Base-by-base conservation (phyloP, 2,888 invertebrate genomes). In the Eupithecia subumbrata region DNA sequence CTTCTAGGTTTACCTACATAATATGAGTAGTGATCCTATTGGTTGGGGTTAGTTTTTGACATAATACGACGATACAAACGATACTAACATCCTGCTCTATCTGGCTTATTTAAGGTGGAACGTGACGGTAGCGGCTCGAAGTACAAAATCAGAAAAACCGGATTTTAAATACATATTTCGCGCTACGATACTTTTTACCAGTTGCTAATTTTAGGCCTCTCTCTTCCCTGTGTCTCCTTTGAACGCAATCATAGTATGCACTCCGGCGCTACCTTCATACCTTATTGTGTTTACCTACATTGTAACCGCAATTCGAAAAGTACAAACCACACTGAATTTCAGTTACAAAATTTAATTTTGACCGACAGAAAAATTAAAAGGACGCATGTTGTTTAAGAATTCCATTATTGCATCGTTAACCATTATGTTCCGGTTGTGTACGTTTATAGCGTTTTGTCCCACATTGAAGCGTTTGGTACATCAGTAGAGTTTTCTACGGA, bases 381-480 rank as follows among this genome's bases (percentile, higher is more conserved):
- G 43, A 18, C 22, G 14, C 18, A 12, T 34, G 72, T 45, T 73
- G 45, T 63, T 73, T 63, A 69, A 22, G 34, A 63, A 69, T 73
- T 69, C 63, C 68, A 69, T 67, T 68, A 73, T 63, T n/a, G 73
- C 68, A 56, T 48, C 73, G 69, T 73, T 69, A 60, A 45, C 60
- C 69, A 69, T 73, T 69, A 60, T 40, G 66, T 40, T 40, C 37
- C 66, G 66, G 37, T 37, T 67, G 66, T 12, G 11, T 40, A 67
- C 66, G 37, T 67, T 67, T 40, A 67, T 67, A 67, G 40, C 40
- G 16, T 67, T 66, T 40, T 67, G 66, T 40, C 40, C 34, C 34
- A 34, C 12, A 22, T 67, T 40, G 40, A 37, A 67, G 43, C 68
- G 22, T 30, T 34, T 64, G 30, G 22, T 68, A 45, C 25, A 43